Conservation (phyloP, 2,888 invertebrate species). For the Conomelus anceps region DNA sequence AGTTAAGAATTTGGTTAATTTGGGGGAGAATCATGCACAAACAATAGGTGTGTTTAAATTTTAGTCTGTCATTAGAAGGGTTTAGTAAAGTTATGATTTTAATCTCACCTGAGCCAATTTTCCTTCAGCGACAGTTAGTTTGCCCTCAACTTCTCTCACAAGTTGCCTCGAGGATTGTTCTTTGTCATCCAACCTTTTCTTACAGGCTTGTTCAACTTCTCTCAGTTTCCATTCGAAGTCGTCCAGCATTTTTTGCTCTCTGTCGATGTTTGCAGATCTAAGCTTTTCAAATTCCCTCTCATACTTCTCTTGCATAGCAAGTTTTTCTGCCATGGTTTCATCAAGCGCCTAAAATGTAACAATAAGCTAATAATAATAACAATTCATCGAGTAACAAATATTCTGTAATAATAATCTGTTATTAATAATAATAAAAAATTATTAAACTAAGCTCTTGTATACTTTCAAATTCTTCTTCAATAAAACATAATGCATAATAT, state of each 20-base stretch:
- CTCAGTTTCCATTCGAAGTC: slow-evolving; percentile 82
- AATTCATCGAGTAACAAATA: neutral
- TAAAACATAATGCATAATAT: neutral
- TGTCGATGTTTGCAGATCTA: slow-evolving; percentile 56
- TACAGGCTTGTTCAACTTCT: slow-evolving; percentile 63
- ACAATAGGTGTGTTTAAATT: too few species aligned
- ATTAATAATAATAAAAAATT: neutral
- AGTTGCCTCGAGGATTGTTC: slow-evolving; percentile 41
- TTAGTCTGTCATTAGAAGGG: too few species aligned
- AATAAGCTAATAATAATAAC: neutral
- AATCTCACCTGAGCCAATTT: slow-evolving; percentile 39
- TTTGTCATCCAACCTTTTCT: slow-evolving; percentile 52
- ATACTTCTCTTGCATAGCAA: slow-evolving; percentile 53
- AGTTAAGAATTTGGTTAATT: too few species aligned
- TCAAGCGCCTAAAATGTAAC: slow-evolving; percentile 45
- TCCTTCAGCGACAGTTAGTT: slow-evolving; percentile 41
- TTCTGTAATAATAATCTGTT: neutral
- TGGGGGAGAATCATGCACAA: too few species aligned
- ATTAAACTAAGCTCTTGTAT: too few species aligned
- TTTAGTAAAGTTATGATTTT: too few species aligned
- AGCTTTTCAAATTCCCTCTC: slow-evolving; percentile 61
- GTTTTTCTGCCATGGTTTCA: slow-evolving; percentile 54
- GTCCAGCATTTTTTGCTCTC: slow-evolving; percentile 65
- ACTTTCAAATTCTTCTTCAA: neutral
- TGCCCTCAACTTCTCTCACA: slow-evolving; percentile 35